These are phyloP conservation scores for Hippoglossus stenolepis DNA, from an alignment of 2,113 vertebrate species.

Conservation along the genomic window DNA sequence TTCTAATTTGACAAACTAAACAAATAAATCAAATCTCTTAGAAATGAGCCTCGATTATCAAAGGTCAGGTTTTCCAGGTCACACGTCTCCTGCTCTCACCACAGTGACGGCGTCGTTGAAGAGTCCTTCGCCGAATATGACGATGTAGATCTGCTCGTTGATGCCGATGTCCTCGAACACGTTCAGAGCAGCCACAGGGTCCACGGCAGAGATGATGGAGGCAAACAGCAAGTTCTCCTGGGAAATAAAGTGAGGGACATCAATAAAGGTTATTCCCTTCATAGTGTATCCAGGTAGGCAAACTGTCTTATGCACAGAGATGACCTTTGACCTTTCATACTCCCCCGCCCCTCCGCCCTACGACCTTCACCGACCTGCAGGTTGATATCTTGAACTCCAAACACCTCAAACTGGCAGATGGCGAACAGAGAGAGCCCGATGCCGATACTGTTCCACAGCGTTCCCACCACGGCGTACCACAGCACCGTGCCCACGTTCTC, in stretches of 20 bases:
- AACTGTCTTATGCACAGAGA: no score
- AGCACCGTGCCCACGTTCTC: slow-evolving; percentile 94
- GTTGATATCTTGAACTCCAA: slow-evolving; percentile 90
- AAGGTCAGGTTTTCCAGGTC: not conserved
- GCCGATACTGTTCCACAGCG: slow-evolving; percentile 93
- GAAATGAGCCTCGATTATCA: not conserved
- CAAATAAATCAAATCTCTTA: no score
- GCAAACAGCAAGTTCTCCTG: slow-evolving; percentile 93
- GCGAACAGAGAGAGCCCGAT: slow-evolving; percentile 91
- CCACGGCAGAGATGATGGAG: slow-evolving; percentile 93
- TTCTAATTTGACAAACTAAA: no score
- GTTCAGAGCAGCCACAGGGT: slow-evolving; percentile 90
- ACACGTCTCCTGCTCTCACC: slow-evolving; percentile 82
- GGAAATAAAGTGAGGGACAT: not conserved
- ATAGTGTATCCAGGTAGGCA: not conserved
- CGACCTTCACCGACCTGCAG: slow-evolving; percentile 72
- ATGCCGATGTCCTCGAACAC: slow-evolving; percentile 94
- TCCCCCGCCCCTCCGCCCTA: no score
- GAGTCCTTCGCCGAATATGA: slow-evolving; percentile 94
- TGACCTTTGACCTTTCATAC: slow-evolving; percentile 11
- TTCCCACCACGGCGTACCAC: slow-evolving; percentile 93
- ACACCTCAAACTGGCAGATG: slow-evolving; percentile 91
- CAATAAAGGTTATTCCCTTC: no score
- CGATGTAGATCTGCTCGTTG: slow-evolving; percentile 93
- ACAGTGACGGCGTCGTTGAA: slow-evolving; percentile 95